These are phyloP conservation scores for Steinernema hermaphroditum DNA, from an alignment of 2,888 invertebrate species.

Conservation along the genomic window DNA sequence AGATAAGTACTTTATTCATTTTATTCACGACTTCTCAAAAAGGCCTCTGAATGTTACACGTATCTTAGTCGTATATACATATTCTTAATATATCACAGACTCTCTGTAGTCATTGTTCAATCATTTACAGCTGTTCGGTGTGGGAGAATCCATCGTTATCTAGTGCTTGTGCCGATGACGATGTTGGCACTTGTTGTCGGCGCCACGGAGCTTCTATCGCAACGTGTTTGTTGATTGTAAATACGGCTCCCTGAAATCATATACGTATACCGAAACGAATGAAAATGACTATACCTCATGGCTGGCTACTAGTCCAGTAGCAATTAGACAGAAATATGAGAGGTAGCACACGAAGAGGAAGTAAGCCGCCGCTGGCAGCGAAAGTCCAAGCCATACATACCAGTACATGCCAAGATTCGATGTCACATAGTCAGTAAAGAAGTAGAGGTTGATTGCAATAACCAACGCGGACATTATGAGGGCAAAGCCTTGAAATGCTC, in stretches of 20 bases:
- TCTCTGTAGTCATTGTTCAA: no score
- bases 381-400: slow-evolving; percentile 69
- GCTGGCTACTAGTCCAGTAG: slow-evolving; percentile 32
- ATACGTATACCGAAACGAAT: neutral
- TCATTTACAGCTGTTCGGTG: neutral
- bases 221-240: slow-evolving; percentile 5
- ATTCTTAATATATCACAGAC: no score
- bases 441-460: slow-evolving; percentile 80
- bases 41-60: no score
- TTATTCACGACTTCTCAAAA: no score
- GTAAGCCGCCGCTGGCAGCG: slow-evolving; percentile 75
- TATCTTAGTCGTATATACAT: no score
- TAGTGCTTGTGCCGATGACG: neutral
- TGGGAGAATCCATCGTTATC: neutral
- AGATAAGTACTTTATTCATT: no score
- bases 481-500: slow-evolving; percentile 74
- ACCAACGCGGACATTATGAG: slow-evolving; percentile 75
- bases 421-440: slow-evolving; percentile 74
- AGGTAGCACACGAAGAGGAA: slow-evolving; percentile 77
- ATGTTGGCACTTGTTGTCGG: neutral
- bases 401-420: slow-evolving; percentile 60
- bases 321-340: slow-evolving; percentile 66
- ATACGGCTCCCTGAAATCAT: neutral
- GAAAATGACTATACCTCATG: neutral
- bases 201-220: slow-evolving; percentile 12